Conservation (phyloP, 2,797 vertebrate genomes). For the Pangasius krempfi region DNA sequence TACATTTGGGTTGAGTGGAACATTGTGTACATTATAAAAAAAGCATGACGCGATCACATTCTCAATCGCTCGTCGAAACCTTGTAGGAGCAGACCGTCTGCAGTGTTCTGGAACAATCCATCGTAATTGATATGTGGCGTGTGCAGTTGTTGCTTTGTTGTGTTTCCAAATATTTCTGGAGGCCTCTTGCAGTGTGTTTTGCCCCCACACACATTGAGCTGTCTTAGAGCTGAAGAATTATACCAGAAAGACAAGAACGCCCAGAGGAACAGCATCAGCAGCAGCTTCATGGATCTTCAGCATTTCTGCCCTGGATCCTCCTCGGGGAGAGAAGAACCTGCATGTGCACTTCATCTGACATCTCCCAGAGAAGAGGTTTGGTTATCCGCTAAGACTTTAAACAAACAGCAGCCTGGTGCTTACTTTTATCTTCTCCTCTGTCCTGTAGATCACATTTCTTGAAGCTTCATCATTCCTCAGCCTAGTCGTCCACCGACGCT, state of each 20-base stretch:
- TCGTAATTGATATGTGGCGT: constrained; percentile 66
- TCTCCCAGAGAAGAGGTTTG: constrained; percentile 28
- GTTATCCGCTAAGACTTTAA: constrained; percentile 30
- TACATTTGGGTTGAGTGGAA: not conserved
- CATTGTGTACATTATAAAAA: not conserved
- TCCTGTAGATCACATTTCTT: not conserved
- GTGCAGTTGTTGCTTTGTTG: constrained; percentile 69
- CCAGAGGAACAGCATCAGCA: constrained; percentile 16
- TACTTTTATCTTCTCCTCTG: not conserved
- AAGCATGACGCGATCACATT: not conserved
- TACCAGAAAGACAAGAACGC: constrained; percentile 14
- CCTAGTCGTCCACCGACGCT: not conserved
- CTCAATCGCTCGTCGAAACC: not conserved
- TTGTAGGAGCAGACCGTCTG: not conserved
- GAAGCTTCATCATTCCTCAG: not conserved
- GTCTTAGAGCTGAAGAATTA: not conserved
- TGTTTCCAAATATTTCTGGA: constrained; percentile 66
- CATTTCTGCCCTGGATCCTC: constrained; percentile 35
- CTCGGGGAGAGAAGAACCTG: constrained; percentile 42
- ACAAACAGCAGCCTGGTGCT: constrained; percentile 30
- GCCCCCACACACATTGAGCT: not conserved
- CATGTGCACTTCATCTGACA: constrained; percentile 57
- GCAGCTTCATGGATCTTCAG: constrained; percentile 30
- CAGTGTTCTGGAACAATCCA: constrained; percentile 58
- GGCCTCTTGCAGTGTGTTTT: constrained; percentile 54